Evolutionary conservation across 2,888 invertebrate species (phyloP), one percentile per base, ranked within the genome.

Genomic region (Falcaria lacertinaria): DNA sequence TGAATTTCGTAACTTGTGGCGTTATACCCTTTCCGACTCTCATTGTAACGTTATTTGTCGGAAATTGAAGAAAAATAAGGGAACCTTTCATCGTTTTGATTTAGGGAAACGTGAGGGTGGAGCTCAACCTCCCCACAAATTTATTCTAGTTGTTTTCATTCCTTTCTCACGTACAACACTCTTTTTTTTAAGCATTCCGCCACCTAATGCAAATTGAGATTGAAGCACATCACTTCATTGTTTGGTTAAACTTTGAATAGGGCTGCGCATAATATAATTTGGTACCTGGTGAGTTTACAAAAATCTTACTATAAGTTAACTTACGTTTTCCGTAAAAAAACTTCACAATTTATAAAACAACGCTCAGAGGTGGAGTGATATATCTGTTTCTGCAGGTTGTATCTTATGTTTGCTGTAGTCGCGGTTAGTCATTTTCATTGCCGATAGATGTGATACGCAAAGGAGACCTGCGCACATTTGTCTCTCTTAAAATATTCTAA

Each of bases 51-150:
- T 37, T 37, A 45, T 39, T 43, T 40, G 34, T 39, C 37, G 51
- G 48, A 44, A 48, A 50, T 45, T 42, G 50, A 47, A 50, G 37
- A 47, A 53, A 51, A 50, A 50, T 48, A 47, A 39, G 48, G 47
- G 44, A 49, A 48, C 45, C 42, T 46, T 51, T 52, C 52, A 50
- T 48, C 45, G 48, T 42, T 54, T 48, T 53, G 52, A 54, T 54
- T 54, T 51, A 51, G 47, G 49, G 42, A 48, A 54, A 54, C 47
- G 47, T 35, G 47, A 25, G 44, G 48, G 25, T 19, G 42, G 43
- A 16, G 28, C 40, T 33, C 15, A 5, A 17, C 13, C 33, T 16
- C 15, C 15, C 6, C 35, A 33, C 22, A 22, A 43, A 44, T 47
- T 33, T 50, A 47, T 19, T 25, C 41, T 8, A 34, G 33, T 33